phyloP scores from a whole-genome alignment of 1,140 invertebrate genomes.

The Bemisia tabaci region DNA sequence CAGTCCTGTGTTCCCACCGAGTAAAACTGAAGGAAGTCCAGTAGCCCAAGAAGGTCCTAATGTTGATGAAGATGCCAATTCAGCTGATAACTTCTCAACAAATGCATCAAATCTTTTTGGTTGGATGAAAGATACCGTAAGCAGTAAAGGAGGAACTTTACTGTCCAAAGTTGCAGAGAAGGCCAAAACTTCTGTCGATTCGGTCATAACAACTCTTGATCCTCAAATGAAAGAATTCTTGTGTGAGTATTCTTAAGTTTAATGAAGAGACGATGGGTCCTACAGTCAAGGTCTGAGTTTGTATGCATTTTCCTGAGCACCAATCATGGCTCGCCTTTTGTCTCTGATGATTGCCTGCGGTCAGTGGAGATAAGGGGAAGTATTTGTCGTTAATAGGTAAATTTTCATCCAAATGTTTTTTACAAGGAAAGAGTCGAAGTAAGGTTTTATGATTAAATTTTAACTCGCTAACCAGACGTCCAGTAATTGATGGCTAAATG shows the following conservation, averaged over 20 bases:
- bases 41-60: constrained; percentile 6
- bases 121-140: constrained; percentile 37
- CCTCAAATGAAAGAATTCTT: constrained; percentile 82
- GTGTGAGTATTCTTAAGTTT: constrained; percentile 45
- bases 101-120: constrained; percentile 30
- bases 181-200: constrained; percentile 68
- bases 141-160: constrained; percentile 31
- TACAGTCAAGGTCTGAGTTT: too few species aligned
- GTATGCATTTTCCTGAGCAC: too few species aligned
- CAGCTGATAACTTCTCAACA: constrained; percentile 15
- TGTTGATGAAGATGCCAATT: background rate
- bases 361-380: too few species aligned
- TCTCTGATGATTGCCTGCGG: too few species aligned
- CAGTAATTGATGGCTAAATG: too few species aligned
- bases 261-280: too few species aligned
- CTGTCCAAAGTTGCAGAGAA: constrained; percentile 55
- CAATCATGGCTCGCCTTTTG: too few species aligned
- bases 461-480: too few species aligned
- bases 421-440: too few species aligned
- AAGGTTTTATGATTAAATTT: too few species aligned
- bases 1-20: constrained; percentile 19
- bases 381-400: too few species aligned
- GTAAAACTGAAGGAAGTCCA: constrained; percentile 13
- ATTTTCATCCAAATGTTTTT: too few species aligned
- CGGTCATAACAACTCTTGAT: constrained; percentile 76